phyloP scores from a whole-genome alignment of 2,797 vertebrate species.

The Falco berigora region DNA sequence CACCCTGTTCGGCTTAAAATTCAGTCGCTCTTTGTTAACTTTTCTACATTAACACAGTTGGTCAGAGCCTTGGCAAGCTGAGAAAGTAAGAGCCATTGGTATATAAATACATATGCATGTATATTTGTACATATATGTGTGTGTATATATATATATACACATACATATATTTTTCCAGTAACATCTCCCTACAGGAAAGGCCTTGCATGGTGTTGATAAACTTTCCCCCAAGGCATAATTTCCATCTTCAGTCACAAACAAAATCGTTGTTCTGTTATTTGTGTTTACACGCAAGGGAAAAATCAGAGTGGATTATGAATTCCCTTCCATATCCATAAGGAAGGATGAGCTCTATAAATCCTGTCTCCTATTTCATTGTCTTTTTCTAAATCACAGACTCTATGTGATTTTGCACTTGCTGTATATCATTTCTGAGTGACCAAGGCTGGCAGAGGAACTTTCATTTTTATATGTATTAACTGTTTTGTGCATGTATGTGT shows the following conservation, averaged over 20 bases:
- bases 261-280: neutral
- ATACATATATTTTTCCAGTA: neutral
- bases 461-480: neutral
- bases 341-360: neutral
- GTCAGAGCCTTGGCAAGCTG: neutral
- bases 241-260: neutral
- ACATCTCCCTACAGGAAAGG: neutral
- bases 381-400: neutral
- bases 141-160: fast-evolving
- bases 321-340: neutral
- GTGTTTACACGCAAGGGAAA: neutral
- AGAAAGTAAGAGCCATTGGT: neutral
- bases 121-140: neutral
- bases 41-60: neutral
- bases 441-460: neutral
- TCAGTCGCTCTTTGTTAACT: neutral
- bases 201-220: neutral
- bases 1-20: neutral
- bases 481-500: neutral
- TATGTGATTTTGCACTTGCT: neutral
- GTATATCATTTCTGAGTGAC: neutral
- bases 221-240: neutral
- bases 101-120: neutral
- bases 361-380: neutral
- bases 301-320: neutral